phyloP scores from a whole-genome alignment of 23 tunicate genomes.

The Halocynthia roretzi region DNA sequence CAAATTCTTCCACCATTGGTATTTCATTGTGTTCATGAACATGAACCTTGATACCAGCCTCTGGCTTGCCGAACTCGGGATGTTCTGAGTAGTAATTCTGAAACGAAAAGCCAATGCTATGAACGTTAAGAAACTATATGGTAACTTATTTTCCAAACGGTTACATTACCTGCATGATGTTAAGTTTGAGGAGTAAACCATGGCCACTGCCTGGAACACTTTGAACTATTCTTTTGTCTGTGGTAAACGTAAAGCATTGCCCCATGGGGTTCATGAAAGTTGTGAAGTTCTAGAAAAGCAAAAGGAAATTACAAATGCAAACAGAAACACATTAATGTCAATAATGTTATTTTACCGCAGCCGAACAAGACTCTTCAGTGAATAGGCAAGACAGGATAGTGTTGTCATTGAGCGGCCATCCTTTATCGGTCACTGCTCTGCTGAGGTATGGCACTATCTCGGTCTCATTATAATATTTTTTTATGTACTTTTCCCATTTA shows the following conservation, averaged over 20 bases:
- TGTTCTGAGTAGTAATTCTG: conserved; percentile 36
- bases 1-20: conserved; percentile 34
- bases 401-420: conserved; percentile 42
- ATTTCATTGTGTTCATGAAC: conserved; percentile 39
- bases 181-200: conserved; percentile 22
- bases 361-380: conserved; percentile 17
- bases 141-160: no score
- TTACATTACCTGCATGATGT: conserved; percentile 35
- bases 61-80: conserved; percentile 32
- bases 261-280: conserved; percentile 42
- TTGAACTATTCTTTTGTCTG: conserved; percentile 27
- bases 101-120: not conserved
- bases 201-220: conserved; percentile 62
- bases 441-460: conserved; percentile 15
- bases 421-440: conserved; percentile 27
- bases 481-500: conserved; percentile 21
- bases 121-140: no score
- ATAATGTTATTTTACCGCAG: no score
- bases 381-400: conserved; percentile 26
- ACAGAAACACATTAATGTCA: no score
- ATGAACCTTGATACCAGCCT: conserved; percentile 47
- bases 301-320: not conserved
- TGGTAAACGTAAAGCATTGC: conserved; percentile 40
- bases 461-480: conserved; percentile 15
- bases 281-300: conserved; percentile 31